Evolutionary conservation across 2,888 invertebrate genomes (phyloP).

Genomic region (Microplitis manilae): DNA sequence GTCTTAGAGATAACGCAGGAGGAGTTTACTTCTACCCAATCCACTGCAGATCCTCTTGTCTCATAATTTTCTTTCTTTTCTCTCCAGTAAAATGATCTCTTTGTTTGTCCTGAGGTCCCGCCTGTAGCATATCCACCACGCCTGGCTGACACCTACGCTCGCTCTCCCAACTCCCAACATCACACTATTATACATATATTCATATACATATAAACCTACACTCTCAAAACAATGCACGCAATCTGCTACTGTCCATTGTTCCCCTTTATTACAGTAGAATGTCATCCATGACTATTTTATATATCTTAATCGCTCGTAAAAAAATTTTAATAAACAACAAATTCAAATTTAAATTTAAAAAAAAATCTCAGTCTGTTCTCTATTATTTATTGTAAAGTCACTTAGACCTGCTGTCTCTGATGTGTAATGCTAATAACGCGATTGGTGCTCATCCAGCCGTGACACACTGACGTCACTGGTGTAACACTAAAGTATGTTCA

Average conservation of each 20-base stretch:
- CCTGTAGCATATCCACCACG: conserved; percentile 51
- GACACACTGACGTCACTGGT: conserved; percentile 68
- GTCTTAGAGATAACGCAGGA: conserved; percentile 64
- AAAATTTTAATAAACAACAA: too few relatives aligned
- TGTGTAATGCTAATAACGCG: conserved; percentile 65
- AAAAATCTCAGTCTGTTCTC: conserved; percentile 9
- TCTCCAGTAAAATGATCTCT: conserved; percentile 35
- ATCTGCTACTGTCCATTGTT: conserved; percentile 32
- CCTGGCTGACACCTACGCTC: conserved; percentile 54
- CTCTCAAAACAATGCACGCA: too few relatives aligned
- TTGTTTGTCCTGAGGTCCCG: conserved; percentile 45
- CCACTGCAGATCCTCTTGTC: conserved; percentile 61
- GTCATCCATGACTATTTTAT: conserved; percentile 19
- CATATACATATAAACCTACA: background rate
- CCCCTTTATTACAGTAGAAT: background rate
- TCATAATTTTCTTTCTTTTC: conserved; percentile 49
- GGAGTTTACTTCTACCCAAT: conserved; percentile 69
- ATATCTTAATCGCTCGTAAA: background rate
- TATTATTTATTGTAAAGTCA: conserved; percentile 37
- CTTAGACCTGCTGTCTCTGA: conserved; percentile 16
- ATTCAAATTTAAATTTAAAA: background rate
- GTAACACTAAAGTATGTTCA: conserved; percentile 38
- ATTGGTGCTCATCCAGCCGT: conserved; percentile 67
- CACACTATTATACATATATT: conserved; percentile 16
- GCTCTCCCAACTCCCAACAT: conserved; percentile 19